Conservation (phyloP, 2,113 vertebrate species). For the Peucedramus taeniatus region DNA sequence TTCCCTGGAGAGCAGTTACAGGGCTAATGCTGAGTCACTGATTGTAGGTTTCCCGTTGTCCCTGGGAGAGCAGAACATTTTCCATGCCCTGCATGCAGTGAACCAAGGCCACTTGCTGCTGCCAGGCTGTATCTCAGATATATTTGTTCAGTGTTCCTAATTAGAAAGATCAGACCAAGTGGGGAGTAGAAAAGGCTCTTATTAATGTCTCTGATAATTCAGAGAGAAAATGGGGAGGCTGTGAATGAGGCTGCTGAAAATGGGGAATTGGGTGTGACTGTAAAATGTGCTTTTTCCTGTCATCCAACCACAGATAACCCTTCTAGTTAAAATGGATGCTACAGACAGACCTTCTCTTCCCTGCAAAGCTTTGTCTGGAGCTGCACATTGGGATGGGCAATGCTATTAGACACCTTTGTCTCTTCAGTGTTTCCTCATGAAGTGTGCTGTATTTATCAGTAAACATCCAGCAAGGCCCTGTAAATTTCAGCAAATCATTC, state of each 20-base stretch:
- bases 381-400: neutral
- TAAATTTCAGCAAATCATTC: neutral
- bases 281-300: neutral
- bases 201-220: neutral
- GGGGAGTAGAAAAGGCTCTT: neutral
- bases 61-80: neutral
- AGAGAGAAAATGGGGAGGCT: neutral
- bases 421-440: neutral
- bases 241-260: neutral
- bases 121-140: neutral
- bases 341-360: neutral
- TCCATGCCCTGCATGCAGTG: neutral
- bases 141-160: neutral
- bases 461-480: neutral
- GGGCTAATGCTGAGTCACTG: neutral
- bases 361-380: neutral
- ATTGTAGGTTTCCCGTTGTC: neutral
- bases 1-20: neutral
- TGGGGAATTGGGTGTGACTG: neutral
- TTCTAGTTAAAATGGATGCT: neutral
- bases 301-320: neutral
- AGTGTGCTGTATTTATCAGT: neutral
- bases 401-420: neutral
- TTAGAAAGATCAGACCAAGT: neutral
- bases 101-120: neutral